Evolutionary conservation across 1,140 invertebrate species (phyloP).

Genomic region (Batillaria attramentaria): DNA sequence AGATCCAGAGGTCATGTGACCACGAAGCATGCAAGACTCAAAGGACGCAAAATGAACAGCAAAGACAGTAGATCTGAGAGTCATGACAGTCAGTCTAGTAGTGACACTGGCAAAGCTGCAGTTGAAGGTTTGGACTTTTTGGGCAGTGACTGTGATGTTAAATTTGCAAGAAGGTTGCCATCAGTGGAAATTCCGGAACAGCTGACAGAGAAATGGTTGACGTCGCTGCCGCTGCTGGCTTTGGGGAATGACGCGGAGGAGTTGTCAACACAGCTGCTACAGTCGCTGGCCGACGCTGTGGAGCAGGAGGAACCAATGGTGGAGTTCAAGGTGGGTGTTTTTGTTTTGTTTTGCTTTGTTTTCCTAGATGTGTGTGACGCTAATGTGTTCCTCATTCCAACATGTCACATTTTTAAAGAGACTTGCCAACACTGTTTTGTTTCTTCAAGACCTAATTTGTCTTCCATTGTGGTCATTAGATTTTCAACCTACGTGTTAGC

Average conservation of each 20-base stretch:
- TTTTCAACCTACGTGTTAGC: too few relatives aligned
- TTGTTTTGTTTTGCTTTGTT: neutral
- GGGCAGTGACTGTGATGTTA: neutral
- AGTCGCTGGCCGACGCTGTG: slow-evolving; percentile 53
- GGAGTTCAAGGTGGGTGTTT: slow-evolving; percentile 59
- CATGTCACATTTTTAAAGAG: too few relatives aligned
- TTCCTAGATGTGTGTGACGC: neutral
- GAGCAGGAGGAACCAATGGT: slow-evolving; percentile 60
- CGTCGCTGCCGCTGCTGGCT: slow-evolving; percentile 53
- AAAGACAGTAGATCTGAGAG: too few relatives aligned
- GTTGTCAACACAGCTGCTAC: slow-evolving; percentile 43
- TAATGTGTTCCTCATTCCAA: neutral
- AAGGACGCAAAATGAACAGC: too few relatives aligned
- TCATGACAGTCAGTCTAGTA: too few relatives aligned
- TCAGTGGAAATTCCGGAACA: slow-evolving; percentile 48
- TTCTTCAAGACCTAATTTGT: too few relatives aligned
- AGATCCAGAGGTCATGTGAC: too few relatives aligned
- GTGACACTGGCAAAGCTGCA: neutral
- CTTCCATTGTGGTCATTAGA: too few relatives aligned
- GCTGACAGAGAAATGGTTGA: slow-evolving; percentile 57
- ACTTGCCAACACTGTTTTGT: too few relatives aligned
- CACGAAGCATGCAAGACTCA: too few relatives aligned
- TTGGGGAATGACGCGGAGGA: slow-evolving; percentile 42
- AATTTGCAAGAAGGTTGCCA: slow-evolving; percentile 29
- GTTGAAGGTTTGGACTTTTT: neutral